Base-by-base conservation (phyloP, 2,888 invertebrate species). In the Trichogramma dendrolimi region DNA sequence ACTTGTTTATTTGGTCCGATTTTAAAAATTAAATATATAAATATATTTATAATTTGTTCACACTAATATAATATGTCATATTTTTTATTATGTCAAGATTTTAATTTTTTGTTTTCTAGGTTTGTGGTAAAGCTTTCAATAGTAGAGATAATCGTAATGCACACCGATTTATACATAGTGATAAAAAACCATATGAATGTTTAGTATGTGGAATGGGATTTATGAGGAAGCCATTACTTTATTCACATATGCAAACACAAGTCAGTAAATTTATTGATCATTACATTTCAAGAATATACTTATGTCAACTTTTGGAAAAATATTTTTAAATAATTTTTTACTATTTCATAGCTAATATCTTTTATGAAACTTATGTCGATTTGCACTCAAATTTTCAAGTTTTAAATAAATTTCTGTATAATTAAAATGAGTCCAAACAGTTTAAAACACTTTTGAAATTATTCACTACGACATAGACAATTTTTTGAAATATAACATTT, bases 131-230 rank as follows among this genome's bases (percentile, higher is more conserved):
- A 76, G 85, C 88, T 56, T 93, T 93, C 80, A 91, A 88, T 74
- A 90, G 91, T 7, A 84, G 91, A 62, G 92, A 92, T 80, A 93
- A 92, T 74, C 83, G 92, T 62, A 92, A 92, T 80, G 89, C 90
- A 7, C 92, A 92, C 76, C 83, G 91, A 42, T 92, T 91, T 78
- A 87, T 91, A 53, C 93, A 93, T 79, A 90, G 90, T 71, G 89
- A 91, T 75, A 90, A 91, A 75, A 93, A 92, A 71, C 92, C 92
- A 0, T 93, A 91, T 78, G 91, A 91, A 77, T 93, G 92, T 73
- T 80, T 88, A 64, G 86, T 87, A 5, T 93, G 92, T 73, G 90
- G 90, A 4, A 85, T 87, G 69, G 92, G 91, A 0, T 93, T 89
- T 73, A 92, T 92, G 91, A 81, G 92, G 7, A 92, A 91, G 71